Conservation (phyloP, 35 echinoderm and acorn worm genomes). For the Ophiothrix spiculata region DNA sequence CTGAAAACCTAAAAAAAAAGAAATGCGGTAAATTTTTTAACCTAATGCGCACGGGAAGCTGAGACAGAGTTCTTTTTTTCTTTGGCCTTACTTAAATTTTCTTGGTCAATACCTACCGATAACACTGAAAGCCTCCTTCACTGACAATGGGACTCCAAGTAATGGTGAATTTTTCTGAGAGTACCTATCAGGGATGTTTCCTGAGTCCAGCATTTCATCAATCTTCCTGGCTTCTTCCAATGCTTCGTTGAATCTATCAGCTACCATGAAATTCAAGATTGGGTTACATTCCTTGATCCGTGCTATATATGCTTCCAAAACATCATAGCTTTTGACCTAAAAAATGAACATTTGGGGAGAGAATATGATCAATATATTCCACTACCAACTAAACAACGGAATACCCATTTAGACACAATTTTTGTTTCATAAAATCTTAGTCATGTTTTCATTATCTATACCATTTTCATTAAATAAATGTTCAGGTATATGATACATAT, state of each 20-base stretch:
- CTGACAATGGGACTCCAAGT: constrained; percentile 76
- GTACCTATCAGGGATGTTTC: constrained; percentile 64
- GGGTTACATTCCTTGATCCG: constrained; percentile 80
- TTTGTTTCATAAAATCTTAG: too few relatives aligned
- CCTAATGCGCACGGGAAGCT: too few relatives aligned
- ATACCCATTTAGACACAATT: background rate
- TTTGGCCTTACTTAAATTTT: background rate
- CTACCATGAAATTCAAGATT: constrained; percentile 68
- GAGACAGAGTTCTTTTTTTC: too few relatives aligned
- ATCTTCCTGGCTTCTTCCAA: constrained; percentile 67
- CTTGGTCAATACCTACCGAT: constrained; percentile 39
- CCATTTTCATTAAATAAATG: too few relatives aligned
- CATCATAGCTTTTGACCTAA: constrained; percentile 64
- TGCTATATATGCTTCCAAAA: constrained; percentile 76
- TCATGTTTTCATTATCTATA: too few relatives aligned
- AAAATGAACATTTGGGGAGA: background rate
- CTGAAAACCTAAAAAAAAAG: too few relatives aligned
- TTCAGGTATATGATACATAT: too few relatives aligned
- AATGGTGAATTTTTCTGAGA: constrained; percentile 79
- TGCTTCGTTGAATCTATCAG: constrained; percentile 68
- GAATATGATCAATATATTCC: background rate
- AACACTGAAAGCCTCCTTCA: constrained; percentile 83
- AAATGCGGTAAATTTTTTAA: too few relatives aligned
- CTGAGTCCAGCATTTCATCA: constrained; percentile 75
- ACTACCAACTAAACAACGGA: background rate